These are phyloP conservation scores for Troilus luridus DNA, from an alignment of 2,888 invertebrate species.

Conservation along the genomic window DNA sequence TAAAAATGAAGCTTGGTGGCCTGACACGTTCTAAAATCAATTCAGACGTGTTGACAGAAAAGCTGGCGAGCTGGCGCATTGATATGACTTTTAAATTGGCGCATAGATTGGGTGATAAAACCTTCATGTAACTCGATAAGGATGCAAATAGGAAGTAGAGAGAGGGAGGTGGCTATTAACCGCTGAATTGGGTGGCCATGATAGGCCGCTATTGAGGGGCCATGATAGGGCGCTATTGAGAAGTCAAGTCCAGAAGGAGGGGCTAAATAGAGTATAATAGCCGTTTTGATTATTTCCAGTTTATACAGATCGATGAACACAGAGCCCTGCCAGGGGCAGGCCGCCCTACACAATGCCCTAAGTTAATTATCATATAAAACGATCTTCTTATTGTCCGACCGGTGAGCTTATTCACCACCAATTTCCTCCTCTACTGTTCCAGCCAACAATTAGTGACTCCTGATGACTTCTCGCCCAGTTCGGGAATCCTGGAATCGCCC, in stretches of 20 bases:
- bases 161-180: neutral
- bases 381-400: conserved; percentile 57
- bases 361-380: conserved; percentile 64
- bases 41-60: neutral
- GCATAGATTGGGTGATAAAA: conserved; percentile 28
- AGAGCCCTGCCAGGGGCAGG: conserved; percentile 15
- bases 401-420: conserved; percentile 31
- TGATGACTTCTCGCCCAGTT: no score
- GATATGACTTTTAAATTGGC: conserved; percentile 29
- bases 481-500: no score
- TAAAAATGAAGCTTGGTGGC: neutral
- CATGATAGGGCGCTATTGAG: conserved; percentile 29
- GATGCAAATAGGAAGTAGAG: conserved; percentile 33
- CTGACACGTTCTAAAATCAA: neutral
- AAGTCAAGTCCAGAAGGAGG: conserved; percentile 47
- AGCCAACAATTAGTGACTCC: neutral
- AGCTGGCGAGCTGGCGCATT: neutral
- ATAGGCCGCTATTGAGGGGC: conserved; percentile 4
- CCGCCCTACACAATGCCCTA: conserved; percentile 49
- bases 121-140: conserved; percentile 34
- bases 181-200: neutral
- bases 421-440: conserved; percentile 26
- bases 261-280: conserved; percentile 47
- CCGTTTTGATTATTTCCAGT: conserved; percentile 48
- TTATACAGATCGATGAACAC: conserved; percentile 23